phyloP scores from a whole-genome alignment of 1,140 invertebrate species.

The Portunus trituberculatus region DNA sequence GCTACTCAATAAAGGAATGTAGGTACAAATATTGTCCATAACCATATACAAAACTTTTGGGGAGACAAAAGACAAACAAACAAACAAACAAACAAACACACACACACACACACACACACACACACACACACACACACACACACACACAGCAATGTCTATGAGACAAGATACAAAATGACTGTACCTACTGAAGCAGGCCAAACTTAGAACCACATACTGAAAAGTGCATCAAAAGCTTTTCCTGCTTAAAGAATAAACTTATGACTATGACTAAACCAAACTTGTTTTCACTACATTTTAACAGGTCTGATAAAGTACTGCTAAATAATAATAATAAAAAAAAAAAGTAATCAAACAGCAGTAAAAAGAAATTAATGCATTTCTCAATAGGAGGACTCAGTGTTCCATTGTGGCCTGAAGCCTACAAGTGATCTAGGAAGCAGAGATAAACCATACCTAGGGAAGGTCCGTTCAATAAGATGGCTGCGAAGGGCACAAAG shows the following conservation, averaged over 20 bases:
- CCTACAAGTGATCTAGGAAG: neutral
- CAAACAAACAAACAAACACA: neutral
- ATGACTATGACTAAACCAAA: no score
- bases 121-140: neutral
- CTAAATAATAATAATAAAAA: no score
- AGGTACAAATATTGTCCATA: neutral
- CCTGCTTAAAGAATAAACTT: no score
- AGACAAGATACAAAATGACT: neutral
- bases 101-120: neutral
- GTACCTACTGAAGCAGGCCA: neutral
- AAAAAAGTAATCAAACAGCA: no score
- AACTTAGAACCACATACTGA: neutral
- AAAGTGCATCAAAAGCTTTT: neutral
- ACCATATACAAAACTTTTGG: neutral
- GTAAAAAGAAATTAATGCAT: neutral
- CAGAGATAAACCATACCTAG: conserved; percentile 86
- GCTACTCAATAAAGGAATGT: neutral
- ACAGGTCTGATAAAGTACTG: no score
- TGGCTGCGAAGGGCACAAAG: conserved; percentile 84
- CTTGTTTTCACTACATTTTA: no score
- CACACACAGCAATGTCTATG: neutral
- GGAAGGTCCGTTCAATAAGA: conserved; percentile 93
- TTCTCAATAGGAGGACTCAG: neutral
- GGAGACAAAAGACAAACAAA: no score
- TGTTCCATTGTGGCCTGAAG: neutral